Percentiles rank a stretch among this genome's conserved stretches.
Conservation (phyloP, 2,797 vertebrate genomes). For the Labroides dimidiatus region DNA sequence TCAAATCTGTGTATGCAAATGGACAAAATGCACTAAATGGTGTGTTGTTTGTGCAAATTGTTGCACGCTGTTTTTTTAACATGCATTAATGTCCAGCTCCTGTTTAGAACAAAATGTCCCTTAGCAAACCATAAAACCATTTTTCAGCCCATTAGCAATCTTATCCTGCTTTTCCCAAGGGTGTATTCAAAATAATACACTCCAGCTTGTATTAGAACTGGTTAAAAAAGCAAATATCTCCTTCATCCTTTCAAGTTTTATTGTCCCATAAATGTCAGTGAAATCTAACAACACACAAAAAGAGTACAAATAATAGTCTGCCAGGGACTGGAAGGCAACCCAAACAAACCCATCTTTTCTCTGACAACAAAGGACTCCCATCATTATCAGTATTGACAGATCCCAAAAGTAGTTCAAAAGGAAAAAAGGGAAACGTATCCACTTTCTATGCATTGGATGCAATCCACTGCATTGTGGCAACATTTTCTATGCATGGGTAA, state of each 20-base stretch:
- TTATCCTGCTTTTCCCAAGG: background rate
- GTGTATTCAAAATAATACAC: background rate
- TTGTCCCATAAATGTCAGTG: conserved; percentile 16
- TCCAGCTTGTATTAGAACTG: conserved; percentile 8
- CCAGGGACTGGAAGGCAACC: conserved; percentile 14
- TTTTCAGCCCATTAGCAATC: background rate
- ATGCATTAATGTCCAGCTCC: background rate
- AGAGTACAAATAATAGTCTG: conserved; percentile 16
- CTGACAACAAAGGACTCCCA: conserved; percentile 37
- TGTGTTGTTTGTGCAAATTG: too few relatives aligned
- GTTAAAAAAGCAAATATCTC: background rate
- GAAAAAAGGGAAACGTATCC: conserved; percentile 25
- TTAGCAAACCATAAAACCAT: background rate
- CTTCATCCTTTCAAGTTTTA: conserved; percentile 3
- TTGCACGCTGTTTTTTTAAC: background rate
- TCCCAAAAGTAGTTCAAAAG: conserved; percentile 47
- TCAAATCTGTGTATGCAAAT: background rate
- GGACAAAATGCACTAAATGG: background rate
- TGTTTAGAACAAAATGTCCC: too few relatives aligned
- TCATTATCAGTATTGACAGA: conserved; percentile 48
- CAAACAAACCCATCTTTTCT: conserved; percentile 45
- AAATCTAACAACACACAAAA: conserved; percentile 32
- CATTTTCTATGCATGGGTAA: conserved; percentile 71
- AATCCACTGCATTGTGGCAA: conserved; percentile 33
- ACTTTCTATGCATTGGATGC: conserved; percentile 72